Conservation (phyloP, 2,888 invertebrate species). For the Temnothorax unifasciatus region DNA sequence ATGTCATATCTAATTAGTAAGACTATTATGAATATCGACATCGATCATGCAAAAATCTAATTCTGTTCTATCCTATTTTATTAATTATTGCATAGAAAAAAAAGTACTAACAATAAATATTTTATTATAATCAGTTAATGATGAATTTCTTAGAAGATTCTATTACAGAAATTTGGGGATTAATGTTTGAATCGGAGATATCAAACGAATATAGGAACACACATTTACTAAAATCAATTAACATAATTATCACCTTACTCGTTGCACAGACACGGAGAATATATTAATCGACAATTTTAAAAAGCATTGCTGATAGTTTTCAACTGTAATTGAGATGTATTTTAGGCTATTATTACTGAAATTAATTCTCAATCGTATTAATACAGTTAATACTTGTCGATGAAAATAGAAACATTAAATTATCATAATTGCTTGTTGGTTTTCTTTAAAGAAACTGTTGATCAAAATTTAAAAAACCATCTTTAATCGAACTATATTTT, state of each 20-base stretch:
- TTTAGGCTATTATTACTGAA: not conserved
- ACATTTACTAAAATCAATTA: not conserved
- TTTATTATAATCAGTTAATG: conserved; percentile 2
- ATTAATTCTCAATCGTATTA: not conserved
- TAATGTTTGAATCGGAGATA: not conserved
- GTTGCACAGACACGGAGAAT: not conserved
- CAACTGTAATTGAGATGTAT: not conserved
- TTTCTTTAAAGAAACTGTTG: not conserved
- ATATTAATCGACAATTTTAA: not conserved
- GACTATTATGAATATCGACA: not conserved
- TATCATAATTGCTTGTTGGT: not conserved
- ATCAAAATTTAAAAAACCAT: not conserved
- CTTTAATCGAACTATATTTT: not conserved
- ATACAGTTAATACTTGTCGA: not conserved
- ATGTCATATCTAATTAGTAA: not conserved
- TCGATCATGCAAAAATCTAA: not conserved
- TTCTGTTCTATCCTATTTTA: not conserved
- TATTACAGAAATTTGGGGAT: not conserved
- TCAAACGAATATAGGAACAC: not conserved
- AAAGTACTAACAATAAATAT: not conserved
- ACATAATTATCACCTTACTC: not conserved
- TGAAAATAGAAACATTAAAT: not conserved
- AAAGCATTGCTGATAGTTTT: not conserved
- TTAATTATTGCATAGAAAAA: conserved; percentile 2
- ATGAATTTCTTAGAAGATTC: not conserved